Evolutionary conservation across 2,113 vertebrate genomes (phyloP).

Genomic region (Abramis brama): DNA sequence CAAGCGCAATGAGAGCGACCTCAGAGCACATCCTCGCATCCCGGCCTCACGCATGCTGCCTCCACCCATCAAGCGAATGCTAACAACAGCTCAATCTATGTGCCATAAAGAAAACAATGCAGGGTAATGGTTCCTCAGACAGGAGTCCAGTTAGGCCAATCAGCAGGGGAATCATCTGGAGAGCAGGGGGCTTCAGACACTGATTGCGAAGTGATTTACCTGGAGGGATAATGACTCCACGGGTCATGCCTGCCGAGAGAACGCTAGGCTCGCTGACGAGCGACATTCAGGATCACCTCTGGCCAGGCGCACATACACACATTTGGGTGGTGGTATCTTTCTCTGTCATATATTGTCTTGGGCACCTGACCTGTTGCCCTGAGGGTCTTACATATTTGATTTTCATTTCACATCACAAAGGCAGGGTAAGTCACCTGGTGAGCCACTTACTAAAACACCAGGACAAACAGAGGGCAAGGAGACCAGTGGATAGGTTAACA

Average conservation of each 20-base stretch:
- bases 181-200: slow-evolving; percentile 73
- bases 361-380: slow-evolving; percentile 62
- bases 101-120: slow-evolving; percentile 76
- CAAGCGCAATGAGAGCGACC: slow-evolving; percentile 29
- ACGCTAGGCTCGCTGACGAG: slow-evolving; percentile 26
- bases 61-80: slow-evolving; percentile 64
- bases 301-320: background rate
- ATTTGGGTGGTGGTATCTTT: background rate
- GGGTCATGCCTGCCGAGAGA: slow-evolving; percentile 69
- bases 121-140: slow-evolving; percentile 77
- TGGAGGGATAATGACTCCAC: slow-evolving; percentile 73
- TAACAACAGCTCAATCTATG: slow-evolving; percentile 71
- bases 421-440: slow-evolving; percentile 76
- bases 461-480: slow-evolving; percentile 64
- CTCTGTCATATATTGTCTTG: background rate
- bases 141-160: slow-evolving; percentile 82
- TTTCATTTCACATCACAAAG: slow-evolving; percentile 83
- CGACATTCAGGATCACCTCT: slow-evolving; percentile 31
- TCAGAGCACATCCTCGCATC: slow-evolving; percentile 29
- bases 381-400: slow-evolving; percentile 70
- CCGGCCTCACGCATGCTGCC: slow-evolving; percentile 49
- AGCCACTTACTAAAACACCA: slow-evolving; percentile 72
- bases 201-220: slow-evolving; percentile 82
- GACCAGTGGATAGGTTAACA: slow-evolving; percentile 66
- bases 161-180: slow-evolving; percentile 78